Conservation (phyloP, 2,797 vertebrate genomes). For the Aphelocoma californica region DNA sequence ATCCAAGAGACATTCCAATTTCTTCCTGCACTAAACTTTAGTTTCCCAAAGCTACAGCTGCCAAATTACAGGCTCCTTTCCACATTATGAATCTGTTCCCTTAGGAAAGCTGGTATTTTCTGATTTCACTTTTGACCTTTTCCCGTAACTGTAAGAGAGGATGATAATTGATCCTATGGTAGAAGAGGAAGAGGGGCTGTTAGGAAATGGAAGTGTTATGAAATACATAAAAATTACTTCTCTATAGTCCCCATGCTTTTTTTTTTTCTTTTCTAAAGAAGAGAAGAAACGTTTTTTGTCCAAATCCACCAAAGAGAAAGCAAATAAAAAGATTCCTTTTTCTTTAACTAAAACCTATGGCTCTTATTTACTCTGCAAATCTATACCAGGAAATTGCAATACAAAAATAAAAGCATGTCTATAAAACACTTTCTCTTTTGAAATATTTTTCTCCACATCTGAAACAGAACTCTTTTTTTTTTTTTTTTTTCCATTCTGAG, state of each 20-base stretch:
- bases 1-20: conserved; percentile 67
- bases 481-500: not conserved
- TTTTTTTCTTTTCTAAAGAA: not conserved
- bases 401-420: not conserved
- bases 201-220: not conserved
- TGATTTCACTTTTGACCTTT: conserved; percentile 62
- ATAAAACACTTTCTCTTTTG: not conserved
- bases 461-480: not conserved
- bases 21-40: conserved; percentile 19
- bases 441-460: not conserved
- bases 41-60: conserved; percentile 48
- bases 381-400: not conserved
- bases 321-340: not conserved
- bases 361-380: not conserved
- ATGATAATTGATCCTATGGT: conserved; percentile 47
- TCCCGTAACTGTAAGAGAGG: conserved; percentile 30
- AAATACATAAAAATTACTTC: not conserved
- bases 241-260: not conserved
- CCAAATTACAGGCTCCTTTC: conserved; percentile 44
- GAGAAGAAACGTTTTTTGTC: not conserved
- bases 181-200: not conserved
- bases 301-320: not conserved
- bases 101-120: conserved; percentile 46
- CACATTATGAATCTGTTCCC: conserved; percentile 43
- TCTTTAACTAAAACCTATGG: not conserved